Base-by-base conservation (phyloP, 2,113 vertebrate species). In the Catharus fuscescens region DNA sequence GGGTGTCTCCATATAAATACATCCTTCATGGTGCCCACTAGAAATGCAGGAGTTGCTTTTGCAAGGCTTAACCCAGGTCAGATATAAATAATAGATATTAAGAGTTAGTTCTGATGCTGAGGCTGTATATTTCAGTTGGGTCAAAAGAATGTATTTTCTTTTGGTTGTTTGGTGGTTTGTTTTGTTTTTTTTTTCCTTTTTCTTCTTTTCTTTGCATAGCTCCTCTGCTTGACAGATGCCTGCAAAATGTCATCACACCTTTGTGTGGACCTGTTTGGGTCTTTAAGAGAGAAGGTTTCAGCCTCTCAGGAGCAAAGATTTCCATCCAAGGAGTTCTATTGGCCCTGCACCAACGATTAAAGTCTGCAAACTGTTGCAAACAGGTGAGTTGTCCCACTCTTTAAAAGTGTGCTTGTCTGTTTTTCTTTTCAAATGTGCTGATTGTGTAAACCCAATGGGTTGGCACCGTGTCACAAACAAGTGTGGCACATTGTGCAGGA, bases 1-100 rank as follows among this genome's bases (percentile, higher is more conserved):
- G 98, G 98, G 98, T 98, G 97, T 98, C 96, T 97, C 95, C 53
- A 74, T 98, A 98, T 98, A 98, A 98, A 98, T 97, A 97, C 96
- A 31, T 95, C 98, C 96, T 97, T 97, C 96, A 97, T 98, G 98
- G 98, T 98, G 98, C 96, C 97, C 98, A 98, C 98, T 98, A 87
- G 97, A 98, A 97, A 98, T 94, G 90, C 97, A 96, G 97, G 95
- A 98, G 96, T 97, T 97, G 97, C 96, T 98, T 97, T 97, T 83
- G 82, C 88, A 94, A 97, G 98, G 73, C 92, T 98, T 98, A 97
- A 97, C 97, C 96, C 88, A 91, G 98, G 98, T 98, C 98, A 98
- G 96, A 96, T 95, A 97, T 97, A 97, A 98, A 98, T 98, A 98
- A 98, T 95, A 97, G 97, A 97, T 96, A 97, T 97, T 98, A 98